Percentiles rank a stretch among this genome's conserved stretches.
These are phyloP conservation scores for Tethya wilhelma DNA, from an alignment of 37 sponge, comb jelly and placozoan species.

Conservation along the genomic window DNA sequence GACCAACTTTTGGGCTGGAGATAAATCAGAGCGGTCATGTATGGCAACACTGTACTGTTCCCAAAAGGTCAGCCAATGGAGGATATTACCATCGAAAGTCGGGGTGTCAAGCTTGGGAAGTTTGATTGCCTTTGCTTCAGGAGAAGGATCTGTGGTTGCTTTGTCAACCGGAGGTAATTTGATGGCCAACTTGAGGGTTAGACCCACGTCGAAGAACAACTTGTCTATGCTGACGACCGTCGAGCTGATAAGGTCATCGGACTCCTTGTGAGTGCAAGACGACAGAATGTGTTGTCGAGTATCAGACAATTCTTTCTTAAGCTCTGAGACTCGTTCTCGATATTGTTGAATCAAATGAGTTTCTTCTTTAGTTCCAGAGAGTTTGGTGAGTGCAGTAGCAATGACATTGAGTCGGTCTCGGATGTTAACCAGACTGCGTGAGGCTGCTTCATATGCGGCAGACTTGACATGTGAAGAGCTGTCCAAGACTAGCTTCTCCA, in stretches of 20 bases:
- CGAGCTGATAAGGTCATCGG: neutral
- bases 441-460: neutral
- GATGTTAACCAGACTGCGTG: neutral
- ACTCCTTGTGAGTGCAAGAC: slow-evolving; percentile 2
- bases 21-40: too few species aligned
- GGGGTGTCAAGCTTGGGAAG: too few species aligned
- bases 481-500: neutral
- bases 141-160: too few species aligned
- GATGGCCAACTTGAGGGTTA: too few species aligned
- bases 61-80: too few species aligned
- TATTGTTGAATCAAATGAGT: neutral
- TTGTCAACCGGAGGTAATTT: too few species aligned
- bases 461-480: neutral
- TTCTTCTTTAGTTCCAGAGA: neutral
- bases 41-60: too few species aligned
- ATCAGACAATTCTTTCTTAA: neutral
- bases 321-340: neutral
- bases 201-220: too few species aligned
- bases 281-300: neutral
- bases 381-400: neutral
- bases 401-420: neutral
- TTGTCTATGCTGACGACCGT: neutral
- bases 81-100: too few species aligned
- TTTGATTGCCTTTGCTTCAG: too few species aligned
- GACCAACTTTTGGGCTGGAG: too few species aligned